phyloP scores from a whole-genome alignment of 2,113 vertebrate species.

The Lethenteron camtschaticum region DNA sequence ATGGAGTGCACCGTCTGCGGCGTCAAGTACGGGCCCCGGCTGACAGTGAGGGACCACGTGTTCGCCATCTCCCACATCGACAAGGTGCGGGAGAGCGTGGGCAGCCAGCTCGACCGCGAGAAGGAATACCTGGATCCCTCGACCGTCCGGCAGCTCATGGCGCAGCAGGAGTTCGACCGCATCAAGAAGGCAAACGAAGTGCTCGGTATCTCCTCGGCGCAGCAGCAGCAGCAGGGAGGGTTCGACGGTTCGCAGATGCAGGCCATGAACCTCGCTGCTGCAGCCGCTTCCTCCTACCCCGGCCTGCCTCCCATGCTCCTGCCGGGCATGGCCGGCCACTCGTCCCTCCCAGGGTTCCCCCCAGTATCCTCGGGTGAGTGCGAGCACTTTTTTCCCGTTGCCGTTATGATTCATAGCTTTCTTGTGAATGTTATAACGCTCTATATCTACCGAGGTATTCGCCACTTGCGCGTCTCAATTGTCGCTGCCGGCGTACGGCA shows the following conservation, averaged over 20 bases:
- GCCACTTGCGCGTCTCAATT: too few relatives aligned
- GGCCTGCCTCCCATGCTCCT: conserved; percentile 87
- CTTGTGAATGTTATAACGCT: too few relatives aligned
- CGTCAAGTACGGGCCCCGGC: conserved; percentile 89
- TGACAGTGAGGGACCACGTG: conserved; percentile 95
- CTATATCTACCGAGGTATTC: too few relatives aligned
- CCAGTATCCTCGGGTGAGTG: conserved; percentile 90
- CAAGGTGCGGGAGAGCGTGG: conserved; percentile 97
- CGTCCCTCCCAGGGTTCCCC: conserved; percentile 74
- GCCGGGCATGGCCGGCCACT: conserved; percentile 74
- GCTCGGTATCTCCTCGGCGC: conserved; percentile 48
- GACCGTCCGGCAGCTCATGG: conserved; percentile 94
- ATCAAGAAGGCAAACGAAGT: conserved; percentile 99
- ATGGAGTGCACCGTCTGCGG: conserved; percentile 97
- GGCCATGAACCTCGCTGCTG: conserved; percentile 73
- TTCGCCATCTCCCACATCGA: conserved; percentile 97
- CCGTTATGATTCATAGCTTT: too few relatives aligned
- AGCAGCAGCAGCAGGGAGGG: conserved; percentile 52
- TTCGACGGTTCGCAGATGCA: conserved; percentile 79
- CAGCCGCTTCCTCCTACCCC: conserved; percentile 28
- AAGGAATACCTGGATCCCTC: conserved; percentile 98
- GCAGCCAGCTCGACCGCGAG: conserved; percentile 93
- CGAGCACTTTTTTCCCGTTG: not conserved
- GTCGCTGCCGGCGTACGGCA: too few relatives aligned
- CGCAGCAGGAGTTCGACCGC: conserved; percentile 94